A percentile compares a stretch with the other conserved stretches of the same genome.
These are phyloP conservation scores for Papilio polyxenes DNA, from an alignment of 1,140 invertebrate species.

Conservation along the genomic window DNA sequence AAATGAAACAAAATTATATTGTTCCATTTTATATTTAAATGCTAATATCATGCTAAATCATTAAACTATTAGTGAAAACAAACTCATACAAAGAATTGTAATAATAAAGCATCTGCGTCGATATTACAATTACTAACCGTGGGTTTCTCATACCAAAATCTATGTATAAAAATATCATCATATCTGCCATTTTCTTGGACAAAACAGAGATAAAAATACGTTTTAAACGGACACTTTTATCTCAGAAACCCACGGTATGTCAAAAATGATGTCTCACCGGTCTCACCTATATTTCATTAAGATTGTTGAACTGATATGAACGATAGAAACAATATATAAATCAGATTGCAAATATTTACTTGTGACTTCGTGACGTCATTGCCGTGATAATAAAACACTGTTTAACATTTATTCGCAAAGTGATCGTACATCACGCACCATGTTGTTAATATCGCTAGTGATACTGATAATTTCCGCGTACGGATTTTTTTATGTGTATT, in stretches of 20 bases:
- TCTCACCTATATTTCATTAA: neutral
- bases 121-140: no score
- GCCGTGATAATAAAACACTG: neutral
- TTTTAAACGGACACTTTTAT: no score
- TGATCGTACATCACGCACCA: neutral
- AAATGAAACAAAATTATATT: no score
- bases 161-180: no score
- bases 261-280: neutral
- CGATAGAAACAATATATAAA: neutral
- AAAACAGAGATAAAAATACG: no score
- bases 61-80: no score
- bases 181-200: no score
- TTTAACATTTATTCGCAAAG: neutral
- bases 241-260: neutral
- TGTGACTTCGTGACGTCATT: neutral
- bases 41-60: no score
- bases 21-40: no score
- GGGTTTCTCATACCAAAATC: no score
- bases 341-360: neutral
- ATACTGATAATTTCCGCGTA: neutral
- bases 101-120: no score
- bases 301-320: neutral
- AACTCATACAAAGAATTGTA: no score
- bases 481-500: neutral
- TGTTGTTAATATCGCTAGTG: slow-evolving; percentile 10